Base-by-base conservation (phyloP, 2,797 vertebrate species). In the Molossus molossus region DNA sequence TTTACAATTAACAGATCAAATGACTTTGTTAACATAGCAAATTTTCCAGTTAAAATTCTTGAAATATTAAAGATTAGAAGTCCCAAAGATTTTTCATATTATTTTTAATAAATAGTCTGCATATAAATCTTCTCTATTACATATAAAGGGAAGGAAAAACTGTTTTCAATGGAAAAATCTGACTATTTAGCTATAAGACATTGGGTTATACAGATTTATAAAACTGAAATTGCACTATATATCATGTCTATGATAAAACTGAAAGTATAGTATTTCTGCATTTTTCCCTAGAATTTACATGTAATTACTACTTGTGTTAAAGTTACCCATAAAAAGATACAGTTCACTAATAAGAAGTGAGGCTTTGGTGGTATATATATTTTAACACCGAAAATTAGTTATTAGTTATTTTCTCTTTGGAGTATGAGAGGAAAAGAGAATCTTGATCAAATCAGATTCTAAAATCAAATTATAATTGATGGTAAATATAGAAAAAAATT, bases 21-120 rank as follows among this genome's bases (percentile, higher is more conserved):
- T 97, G 9, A 97, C 84, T 98, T 94, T 96, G 83, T 97, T 98
- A 98, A 96, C 48, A 80, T 87, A 83, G 60, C 81, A 13, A 97
- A 92, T 97, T 96, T 97, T 97, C 81, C 87, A 95, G 60, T 86
- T 90, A 85, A 90, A 95, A 96, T 97, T 98, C 96, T 82, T 96
- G 65, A 95, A 89, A 87, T 97, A 96, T 75, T 97, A 90, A 93
- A 96, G 80, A 97, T 94, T 95, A 82, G 87, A 97, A 95, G 89
- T 96, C 64, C 40, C 84, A 75, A 95, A 98, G 84, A 67, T 97
- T 98, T 98, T 96, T 90, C 1, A 91, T 79, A 70, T 89, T 69
- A 95, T 97, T n/a, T n/a, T 94, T 87, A 87, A 95, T 96, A 57
- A 96, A 94, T 91, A 77, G 94, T 96, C 25, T 97, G 6, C 27